phyloP scores from a whole-genome alignment of 2,797 vertebrate genomes.

The Pteronotus mesoamericanus region DNA sequence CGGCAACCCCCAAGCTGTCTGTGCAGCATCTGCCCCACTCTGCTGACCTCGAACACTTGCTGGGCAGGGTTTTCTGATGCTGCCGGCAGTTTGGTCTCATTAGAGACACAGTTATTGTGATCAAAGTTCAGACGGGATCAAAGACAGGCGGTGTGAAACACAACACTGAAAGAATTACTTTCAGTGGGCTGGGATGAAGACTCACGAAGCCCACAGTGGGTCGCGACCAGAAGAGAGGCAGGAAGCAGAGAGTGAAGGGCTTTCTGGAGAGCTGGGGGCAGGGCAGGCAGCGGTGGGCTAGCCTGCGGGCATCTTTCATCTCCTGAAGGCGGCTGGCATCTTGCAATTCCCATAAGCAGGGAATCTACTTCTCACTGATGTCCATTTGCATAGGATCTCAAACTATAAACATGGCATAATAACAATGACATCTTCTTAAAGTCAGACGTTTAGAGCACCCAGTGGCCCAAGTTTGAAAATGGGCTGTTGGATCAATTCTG shows the following conservation, averaged over 20 bases:
- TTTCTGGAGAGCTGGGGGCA: neutral
- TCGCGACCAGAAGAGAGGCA: neutral
- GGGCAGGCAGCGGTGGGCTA: neutral
- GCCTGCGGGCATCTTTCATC: neutral
- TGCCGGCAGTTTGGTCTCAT: neutral
- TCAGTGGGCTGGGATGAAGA: neutral
- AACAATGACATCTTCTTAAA: neutral
- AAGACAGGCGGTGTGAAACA: conserved; percentile 25
- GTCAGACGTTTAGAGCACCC: neutral
- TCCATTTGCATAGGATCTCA: neutral
- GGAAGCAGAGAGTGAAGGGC: neutral
- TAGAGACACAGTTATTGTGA: conserved; percentile 28
- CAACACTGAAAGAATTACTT: neutral
- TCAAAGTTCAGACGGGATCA: neutral
- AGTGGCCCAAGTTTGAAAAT: neutral
- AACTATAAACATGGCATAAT: neutral
- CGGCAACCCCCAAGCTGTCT: neutral
- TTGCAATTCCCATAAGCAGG: neutral
- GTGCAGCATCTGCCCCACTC: neutral
- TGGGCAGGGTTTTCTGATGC: neutral
- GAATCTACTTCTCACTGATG: neutral
- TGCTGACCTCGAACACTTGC: neutral
- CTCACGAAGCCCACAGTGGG: neutral
- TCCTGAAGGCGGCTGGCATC: neutral
- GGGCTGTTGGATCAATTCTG: neutral